Percentiles rank a stretch among this genome's conserved stretches.
phyloP scores from a whole-genome alignment of 2,797 vertebrate genomes.

The Polyboroides typus region DNA sequence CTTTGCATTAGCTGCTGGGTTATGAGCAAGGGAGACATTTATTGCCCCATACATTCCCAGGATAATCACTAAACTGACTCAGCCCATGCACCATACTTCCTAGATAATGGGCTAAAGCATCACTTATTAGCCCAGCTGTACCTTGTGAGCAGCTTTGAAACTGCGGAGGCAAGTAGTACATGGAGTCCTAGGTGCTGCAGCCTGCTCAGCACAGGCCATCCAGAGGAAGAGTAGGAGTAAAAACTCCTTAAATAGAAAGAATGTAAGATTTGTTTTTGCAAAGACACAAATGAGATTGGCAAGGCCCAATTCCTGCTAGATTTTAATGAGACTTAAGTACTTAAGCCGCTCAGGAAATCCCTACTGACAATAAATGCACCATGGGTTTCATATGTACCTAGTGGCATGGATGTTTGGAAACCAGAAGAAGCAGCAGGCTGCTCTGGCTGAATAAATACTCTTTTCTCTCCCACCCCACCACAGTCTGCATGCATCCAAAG shows the following conservation, averaged over 20 bases:
- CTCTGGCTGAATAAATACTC: not conserved
- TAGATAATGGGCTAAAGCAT: constrained; percentile 6
- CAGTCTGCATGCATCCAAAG: not conserved
- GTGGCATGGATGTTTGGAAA: not conserved
- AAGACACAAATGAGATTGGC: not conserved
- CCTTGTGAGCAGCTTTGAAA: not conserved
- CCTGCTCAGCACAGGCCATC: not conserved
- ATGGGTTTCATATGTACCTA: not conserved
- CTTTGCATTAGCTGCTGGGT: constrained; percentile 21
- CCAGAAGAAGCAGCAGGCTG: not conserved
- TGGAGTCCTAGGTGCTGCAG: not conserved
- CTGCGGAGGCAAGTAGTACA: not conserved
- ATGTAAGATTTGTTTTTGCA: not conserved
- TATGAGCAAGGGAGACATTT: constrained; percentile 53
- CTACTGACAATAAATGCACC: not conserved
- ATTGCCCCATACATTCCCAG: constrained; percentile 34
- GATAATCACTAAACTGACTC: constrained; percentile 47
- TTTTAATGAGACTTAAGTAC: not conserved
- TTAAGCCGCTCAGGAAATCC: not conserved
- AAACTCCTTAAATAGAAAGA: not conserved
- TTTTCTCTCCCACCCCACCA: not conserved
- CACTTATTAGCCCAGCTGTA: not conserved
- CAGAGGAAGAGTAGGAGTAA: not conserved
- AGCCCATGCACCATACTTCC: not conserved
- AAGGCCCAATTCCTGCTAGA: not conserved